Conservation (phyloP, 2,113 vertebrate species). For the Scatophagus argus region DNA sequence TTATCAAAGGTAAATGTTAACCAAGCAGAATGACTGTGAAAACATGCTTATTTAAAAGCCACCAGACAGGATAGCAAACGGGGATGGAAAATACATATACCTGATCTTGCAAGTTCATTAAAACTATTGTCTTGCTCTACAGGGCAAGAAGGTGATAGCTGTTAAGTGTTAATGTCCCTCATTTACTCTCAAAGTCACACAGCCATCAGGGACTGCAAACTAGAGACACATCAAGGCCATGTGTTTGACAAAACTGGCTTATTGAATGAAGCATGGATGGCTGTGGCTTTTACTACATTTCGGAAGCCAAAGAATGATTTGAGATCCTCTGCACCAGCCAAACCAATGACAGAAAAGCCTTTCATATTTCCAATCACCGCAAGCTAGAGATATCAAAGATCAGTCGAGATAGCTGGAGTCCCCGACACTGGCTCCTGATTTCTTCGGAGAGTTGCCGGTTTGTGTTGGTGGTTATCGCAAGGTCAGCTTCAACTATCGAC, state of each 20-base stretch:
- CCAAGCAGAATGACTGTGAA: slow-evolving; percentile 24
- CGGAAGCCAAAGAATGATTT: slow-evolving; percentile 43
- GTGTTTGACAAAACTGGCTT: slow-evolving; percentile 33
- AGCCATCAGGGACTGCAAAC: slow-evolving; percentile 25
- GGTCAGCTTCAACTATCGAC: slow-evolving; percentile 51
- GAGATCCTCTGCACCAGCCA: slow-evolving; percentile 46
- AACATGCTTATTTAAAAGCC: slow-evolving; percentile 32
- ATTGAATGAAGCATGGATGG: slow-evolving; percentile 31
- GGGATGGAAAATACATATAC: slow-evolving; percentile 6
- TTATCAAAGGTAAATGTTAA: slow-evolving; percentile 52
- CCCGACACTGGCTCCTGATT: slow-evolving; percentile 30
- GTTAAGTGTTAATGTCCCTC: slow-evolving; percentile 37
- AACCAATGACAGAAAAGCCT: slow-evolving; percentile 41
- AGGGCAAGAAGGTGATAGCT: slow-evolving; percentile 36
- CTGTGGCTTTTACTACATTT: slow-evolving; percentile 34
- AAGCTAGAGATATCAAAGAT: slow-evolving; percentile 47
- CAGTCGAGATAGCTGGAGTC: slow-evolving; percentile 39
- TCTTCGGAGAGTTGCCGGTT: slow-evolving; percentile 31
- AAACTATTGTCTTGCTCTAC: slow-evolving; percentile 32
- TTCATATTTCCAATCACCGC: slow-evolving; percentile 45
- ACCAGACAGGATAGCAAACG: slow-evolving; percentile 2
- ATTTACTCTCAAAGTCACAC: slow-evolving; percentile 45
- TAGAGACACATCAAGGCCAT: slow-evolving; percentile 21
- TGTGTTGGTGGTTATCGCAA: slow-evolving; percentile 48
- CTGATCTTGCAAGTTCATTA: neutral